Evolutionary conservation across 2,797 vertebrate genomes (phyloP).

Genomic region (Lindbergichthys nudifrons): DNA sequence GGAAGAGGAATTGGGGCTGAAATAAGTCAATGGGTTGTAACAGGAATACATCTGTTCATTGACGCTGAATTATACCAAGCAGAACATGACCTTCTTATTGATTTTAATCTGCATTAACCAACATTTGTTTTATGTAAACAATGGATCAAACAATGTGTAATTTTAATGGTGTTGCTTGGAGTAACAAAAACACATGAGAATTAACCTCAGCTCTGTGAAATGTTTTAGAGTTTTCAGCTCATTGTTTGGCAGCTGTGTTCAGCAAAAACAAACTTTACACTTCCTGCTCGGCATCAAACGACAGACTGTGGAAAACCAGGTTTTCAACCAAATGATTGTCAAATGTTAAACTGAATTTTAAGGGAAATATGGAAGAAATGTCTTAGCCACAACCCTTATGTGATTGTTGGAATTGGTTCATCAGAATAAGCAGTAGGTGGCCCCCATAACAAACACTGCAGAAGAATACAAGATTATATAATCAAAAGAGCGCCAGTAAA

Average conservation of each 20-base stretch:
- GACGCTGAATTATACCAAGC: slow-evolving; percentile 21
- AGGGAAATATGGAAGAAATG: no score
- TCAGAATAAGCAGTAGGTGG: no score
- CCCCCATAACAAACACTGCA: no score
- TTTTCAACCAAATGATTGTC: no score
- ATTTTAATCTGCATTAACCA: slow-evolving; percentile 11
- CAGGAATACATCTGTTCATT: slow-evolving; percentile 51
- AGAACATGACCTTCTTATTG: slow-evolving; percentile 4
- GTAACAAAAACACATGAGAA: background rate
- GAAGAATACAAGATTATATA: no score
- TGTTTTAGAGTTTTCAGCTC: background rate
- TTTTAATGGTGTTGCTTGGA: background rate
- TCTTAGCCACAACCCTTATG: no score
- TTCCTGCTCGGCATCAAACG: background rate
- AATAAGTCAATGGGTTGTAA: slow-evolving; percentile 54
- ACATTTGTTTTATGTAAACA: slow-evolving; percentile 1
- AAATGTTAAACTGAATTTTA: no score
- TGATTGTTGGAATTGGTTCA: no score
- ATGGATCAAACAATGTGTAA: slow-evolving; percentile 8
- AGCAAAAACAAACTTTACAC: background rate
- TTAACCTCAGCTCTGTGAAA: background rate
- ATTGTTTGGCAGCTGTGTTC: slow-evolving; percentile 1
- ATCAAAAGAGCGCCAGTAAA: no score
- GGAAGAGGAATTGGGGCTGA: slow-evolving; percentile 61
- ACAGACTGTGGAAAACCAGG: background rate